These are phyloP conservation scores for Amphiura filiformis DNA, from an alignment of 35 echinoderm and acorn worm genomes.

Conservation along the genomic window DNA sequence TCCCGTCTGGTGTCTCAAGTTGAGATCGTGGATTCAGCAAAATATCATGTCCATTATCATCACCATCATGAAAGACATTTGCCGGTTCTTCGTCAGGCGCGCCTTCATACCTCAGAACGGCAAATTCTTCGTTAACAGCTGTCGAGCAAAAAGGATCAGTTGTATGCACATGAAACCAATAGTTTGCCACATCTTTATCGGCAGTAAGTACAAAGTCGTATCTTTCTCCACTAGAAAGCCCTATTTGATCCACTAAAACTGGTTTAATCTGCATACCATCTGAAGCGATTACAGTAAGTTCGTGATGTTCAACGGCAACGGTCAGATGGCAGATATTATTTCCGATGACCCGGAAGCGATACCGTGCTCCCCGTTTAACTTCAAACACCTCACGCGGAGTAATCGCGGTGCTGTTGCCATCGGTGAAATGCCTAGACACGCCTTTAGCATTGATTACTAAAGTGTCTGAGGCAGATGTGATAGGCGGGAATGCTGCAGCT, in stretches of 20 bases:
- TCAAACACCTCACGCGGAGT: constrained; percentile 35
- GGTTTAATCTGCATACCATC: constrained; percentile 70
- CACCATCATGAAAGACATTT: background rate
- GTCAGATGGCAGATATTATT: constrained; percentile 64
- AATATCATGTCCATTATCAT: background rate
- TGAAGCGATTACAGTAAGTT: constrained; percentile 67
- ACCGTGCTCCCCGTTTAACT: constrained; percentile 49
- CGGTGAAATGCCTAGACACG: background rate
- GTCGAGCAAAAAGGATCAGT: constrained; percentile 40
- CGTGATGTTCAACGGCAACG: constrained; percentile 73
- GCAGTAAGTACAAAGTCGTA: constrained; percentile 65
- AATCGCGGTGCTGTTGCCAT: constrained; percentile 8
- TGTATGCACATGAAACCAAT: constrained; percentile 64
- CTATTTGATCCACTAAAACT: constrained; percentile 37
- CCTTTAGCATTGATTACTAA: constrained; percentile 87
- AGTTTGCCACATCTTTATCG: constrained; percentile 43
- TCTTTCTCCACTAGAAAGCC: constrained; percentile 73
- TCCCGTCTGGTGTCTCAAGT: background rate
- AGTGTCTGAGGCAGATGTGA: constrained; percentile 18
- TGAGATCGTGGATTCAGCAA: background rate
- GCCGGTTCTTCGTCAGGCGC: background rate
- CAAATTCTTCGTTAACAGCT: background rate
- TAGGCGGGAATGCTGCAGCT: background rate
- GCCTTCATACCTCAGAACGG: background rate
- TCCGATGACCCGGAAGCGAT: constrained; percentile 70